Evolutionary conservation across 1,140 invertebrate species (phyloP).

Genomic region (Parapsyche elsis): DNA sequence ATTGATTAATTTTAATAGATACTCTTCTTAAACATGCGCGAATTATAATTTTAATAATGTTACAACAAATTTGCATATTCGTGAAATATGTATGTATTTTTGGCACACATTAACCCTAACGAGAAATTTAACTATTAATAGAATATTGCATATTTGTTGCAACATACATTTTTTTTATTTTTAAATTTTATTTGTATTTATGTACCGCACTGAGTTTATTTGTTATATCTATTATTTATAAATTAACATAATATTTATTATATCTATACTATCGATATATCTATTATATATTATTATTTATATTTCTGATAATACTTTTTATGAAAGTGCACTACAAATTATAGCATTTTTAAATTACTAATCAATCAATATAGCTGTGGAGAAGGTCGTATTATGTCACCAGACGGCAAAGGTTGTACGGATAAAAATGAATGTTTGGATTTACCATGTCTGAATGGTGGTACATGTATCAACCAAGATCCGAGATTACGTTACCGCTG

Average conservation of each 20-base stretch:
- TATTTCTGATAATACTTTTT: too few relatives aligned
- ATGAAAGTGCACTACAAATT: too few relatives aligned
- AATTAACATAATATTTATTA: conserved; percentile 18
- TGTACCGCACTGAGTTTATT: conserved; percentile 12
- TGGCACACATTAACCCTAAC: too few relatives aligned
- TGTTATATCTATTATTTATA: conserved; percentile 55
- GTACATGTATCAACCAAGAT: conserved; percentile 89
- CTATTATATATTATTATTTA: too few relatives aligned
- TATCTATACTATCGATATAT: too few relatives aligned
- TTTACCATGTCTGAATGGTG: conserved; percentile 91
- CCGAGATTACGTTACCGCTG: conserved; percentile 84
- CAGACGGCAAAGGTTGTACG: conserved; percentile 89
- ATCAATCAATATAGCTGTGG: conserved; percentile 77
- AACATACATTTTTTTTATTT: too few relatives aligned
- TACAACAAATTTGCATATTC: too few relatives aligned
- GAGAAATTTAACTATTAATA: too few relatives aligned
- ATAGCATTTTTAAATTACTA: conserved; percentile 23
- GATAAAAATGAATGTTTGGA: conserved; percentile 95
- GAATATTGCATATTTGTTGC: too few relatives aligned
- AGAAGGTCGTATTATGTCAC: conserved; percentile 87
- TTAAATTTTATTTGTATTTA: conserved; percentile 8
- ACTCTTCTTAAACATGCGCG: too few relatives aligned
- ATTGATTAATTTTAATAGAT: too few relatives aligned
- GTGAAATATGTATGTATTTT: neutral
- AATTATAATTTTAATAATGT: too few relatives aligned